Conservation (phyloP, 1,140 invertebrate species). For the Neodiprion virginianus region DNA sequence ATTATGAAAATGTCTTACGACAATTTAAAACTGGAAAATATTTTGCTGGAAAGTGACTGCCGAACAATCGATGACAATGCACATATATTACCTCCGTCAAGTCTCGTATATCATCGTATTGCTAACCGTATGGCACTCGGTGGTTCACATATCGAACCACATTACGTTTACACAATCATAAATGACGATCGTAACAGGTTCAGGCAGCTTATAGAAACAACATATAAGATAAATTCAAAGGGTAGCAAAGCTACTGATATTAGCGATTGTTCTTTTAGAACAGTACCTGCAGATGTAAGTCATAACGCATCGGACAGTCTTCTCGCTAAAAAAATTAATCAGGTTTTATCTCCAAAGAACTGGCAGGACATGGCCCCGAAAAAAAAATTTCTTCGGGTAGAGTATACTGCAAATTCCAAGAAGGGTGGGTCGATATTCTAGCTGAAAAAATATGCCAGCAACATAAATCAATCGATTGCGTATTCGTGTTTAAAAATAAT, state of each 20-base stretch:
- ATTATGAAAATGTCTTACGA: conserved; percentile 11
- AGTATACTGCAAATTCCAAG: no score
- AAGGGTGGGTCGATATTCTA: no score
- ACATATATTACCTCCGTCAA: conserved; percentile 11
- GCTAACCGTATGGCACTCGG: conserved; percentile 17
- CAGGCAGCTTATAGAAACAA: background rate
- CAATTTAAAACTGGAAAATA: background rate
- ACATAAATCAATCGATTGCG: no score
- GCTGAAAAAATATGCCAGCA: no score
- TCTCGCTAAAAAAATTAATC: background rate
- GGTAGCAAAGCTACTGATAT: background rate
- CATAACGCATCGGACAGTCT: background rate
- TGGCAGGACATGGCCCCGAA: background rate
- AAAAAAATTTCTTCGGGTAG: no score
- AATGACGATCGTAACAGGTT: conserved; percentile 21
- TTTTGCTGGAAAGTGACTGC: conserved; percentile 13
- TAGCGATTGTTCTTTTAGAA: background rate
- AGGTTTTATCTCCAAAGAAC: background rate
- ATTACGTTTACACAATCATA: conserved; percentile 18
- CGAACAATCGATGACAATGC: background rate
- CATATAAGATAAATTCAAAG: conserved; percentile 15
- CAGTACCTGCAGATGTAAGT: background rate
- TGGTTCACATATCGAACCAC: conserved; percentile 22
- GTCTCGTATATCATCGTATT: conserved; percentile 8
- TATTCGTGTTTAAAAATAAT: no score